Conservation (phyloP, 2,797 vertebrate species). For the Merluccius polli region DNA sequence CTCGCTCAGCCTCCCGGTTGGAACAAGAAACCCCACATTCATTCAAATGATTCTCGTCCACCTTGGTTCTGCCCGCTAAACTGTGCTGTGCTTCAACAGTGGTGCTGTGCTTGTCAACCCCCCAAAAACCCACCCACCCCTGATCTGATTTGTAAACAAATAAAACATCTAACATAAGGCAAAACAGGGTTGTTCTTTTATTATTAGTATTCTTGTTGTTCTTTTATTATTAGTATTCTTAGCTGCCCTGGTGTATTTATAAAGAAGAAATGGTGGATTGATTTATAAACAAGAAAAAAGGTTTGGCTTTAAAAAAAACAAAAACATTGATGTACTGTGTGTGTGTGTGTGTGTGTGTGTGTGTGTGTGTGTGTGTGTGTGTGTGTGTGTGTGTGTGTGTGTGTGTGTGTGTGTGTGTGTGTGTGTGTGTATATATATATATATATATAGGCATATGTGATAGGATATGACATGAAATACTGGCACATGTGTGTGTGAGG, state of each 20-base stretch:
- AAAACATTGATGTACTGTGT: constrained; percentile 31
- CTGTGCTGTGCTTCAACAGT: constrained; percentile 32
- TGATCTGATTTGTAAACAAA: constrained; percentile 14
- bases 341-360: neutral
- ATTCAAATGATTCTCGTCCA: constrained; percentile 33
- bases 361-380: neutral
- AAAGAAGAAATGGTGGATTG: constrained; percentile 33
- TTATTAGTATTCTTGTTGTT: neutral
- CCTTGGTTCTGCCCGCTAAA: constrained; percentile 65
- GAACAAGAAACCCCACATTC: constrained; percentile 23
- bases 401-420: neutral
- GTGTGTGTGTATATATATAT: too few relatives aligned
- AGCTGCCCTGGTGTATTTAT: constrained; percentile 64
- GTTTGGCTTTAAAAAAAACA: constrained; percentile 13
- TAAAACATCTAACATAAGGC: constrained; percentile 56
- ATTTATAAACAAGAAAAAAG: constrained; percentile 52
- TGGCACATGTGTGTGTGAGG: constrained; percentile 64
- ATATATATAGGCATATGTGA: too few relatives aligned
- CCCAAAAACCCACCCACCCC: constrained; percentile 21
- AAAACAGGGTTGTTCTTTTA: constrained; percentile 49
- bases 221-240: constrained; percentile 22
- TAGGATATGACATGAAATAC: constrained; percentile 34
- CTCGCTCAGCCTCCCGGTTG: constrained; percentile 6
- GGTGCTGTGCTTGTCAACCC: neutral
- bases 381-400: neutral